Conservation (phyloP, 2,888 invertebrate genomes). For the Vesta saturnalis region DNA sequence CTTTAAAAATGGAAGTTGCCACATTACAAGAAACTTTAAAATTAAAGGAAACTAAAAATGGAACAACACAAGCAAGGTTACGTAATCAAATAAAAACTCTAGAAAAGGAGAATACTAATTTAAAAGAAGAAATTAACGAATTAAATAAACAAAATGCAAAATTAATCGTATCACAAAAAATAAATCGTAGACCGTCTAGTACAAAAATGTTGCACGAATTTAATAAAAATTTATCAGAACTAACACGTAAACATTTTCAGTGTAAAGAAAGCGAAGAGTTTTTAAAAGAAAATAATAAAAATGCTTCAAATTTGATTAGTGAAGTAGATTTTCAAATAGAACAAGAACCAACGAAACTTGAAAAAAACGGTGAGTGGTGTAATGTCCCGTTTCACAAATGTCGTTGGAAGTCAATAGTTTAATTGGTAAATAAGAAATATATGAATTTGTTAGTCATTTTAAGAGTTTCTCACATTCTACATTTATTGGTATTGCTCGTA, state of each 20-base stretch:
- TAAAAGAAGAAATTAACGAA: conserved; percentile 74
- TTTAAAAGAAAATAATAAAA: conserved; percentile 9
- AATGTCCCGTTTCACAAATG: too few relatives aligned
- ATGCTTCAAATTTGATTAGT: not conserved
- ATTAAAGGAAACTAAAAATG: conserved; percentile 78
- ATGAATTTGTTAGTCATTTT: too few relatives aligned
- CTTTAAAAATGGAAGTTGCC: conserved; percentile 72
- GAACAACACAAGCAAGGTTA: conserved; percentile 76
- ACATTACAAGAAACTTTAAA: conserved; percentile 74
- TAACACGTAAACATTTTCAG: conserved; percentile 42
- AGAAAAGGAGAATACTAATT: conserved; percentile 74
- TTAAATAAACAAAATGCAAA: conserved; percentile 74
- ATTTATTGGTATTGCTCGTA: too few relatives aligned
- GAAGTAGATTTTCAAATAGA: too few relatives aligned
- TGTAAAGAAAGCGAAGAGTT: not conserved
- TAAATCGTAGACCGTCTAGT: conserved; percentile 67
- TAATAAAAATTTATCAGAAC: conserved; percentile 69
- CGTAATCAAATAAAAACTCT: conserved; percentile 78
- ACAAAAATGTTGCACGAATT: conserved; percentile 81
- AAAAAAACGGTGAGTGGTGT: too few relatives aligned
- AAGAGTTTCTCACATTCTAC: too few relatives aligned
- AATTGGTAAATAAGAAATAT: too few relatives aligned
- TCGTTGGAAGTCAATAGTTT: too few relatives aligned
- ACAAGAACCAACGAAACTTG: too few relatives aligned
- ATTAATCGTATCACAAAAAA: conserved; percentile 69